Conservation (phyloP, 2,113 vertebrate genomes). For the Columba livia region DNA sequence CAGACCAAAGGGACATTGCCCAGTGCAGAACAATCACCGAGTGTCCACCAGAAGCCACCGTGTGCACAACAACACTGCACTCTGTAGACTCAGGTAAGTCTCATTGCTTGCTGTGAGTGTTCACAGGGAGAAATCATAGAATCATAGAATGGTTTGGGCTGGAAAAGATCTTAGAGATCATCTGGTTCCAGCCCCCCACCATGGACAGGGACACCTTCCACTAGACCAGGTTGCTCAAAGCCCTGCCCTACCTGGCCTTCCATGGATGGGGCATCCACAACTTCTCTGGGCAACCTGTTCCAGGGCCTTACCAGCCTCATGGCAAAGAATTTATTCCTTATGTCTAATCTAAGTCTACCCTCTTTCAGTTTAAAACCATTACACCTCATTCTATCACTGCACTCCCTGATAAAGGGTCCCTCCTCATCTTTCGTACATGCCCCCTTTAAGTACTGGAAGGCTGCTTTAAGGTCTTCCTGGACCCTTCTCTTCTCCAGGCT, state of each 20-base stretch:
- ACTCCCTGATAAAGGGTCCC: accelerated
- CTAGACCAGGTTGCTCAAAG: accelerated
- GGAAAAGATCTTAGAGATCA: neutral
- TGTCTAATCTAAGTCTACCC: accelerated
- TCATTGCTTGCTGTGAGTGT: accelerated
- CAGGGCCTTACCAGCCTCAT: neutral
- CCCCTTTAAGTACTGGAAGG: neutral
- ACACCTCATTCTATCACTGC: neutral
- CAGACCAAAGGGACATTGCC: neutral
- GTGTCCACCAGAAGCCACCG: neutral
- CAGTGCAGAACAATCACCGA: neutral
- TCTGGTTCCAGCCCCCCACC: accelerated
- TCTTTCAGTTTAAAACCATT: neutral
- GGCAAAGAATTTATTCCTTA: neutral
- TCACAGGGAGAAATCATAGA: accelerated
- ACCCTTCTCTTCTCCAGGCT: neutral
- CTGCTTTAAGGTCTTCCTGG: accelerated
- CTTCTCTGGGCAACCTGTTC: accelerated
- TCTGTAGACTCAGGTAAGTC: constrained; percentile 26
- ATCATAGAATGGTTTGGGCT: neutral
- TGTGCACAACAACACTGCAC: constrained; percentile 13
- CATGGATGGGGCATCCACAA: neutral
- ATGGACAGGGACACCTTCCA: neutral
- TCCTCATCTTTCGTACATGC: too few relatives aligned
- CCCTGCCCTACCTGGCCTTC: accelerated